phyloP scores from a whole-genome alignment of 2,113 vertebrate species.

The Phylloscopus whistleri region DNA sequence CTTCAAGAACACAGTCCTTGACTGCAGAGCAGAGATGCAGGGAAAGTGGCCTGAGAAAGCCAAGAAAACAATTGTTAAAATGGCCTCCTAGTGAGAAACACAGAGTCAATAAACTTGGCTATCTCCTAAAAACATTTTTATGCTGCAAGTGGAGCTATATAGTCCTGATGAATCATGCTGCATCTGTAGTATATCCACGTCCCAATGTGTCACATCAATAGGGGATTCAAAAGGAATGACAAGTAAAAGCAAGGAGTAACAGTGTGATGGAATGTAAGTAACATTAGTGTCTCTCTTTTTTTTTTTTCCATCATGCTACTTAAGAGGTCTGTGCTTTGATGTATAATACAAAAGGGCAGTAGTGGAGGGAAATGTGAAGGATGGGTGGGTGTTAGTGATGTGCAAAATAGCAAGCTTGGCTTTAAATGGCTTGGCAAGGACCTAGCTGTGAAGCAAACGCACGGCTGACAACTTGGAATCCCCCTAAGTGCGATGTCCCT shows the following conservation, averaged over 20 bases:
- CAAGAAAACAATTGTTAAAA: background rate
- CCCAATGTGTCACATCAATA: background rate
- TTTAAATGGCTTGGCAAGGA: slow-evolving; percentile 42
- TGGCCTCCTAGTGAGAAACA: background rate
- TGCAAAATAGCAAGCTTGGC: slow-evolving; percentile 41
- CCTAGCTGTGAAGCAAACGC: slow-evolving; percentile 36
- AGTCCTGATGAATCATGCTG: background rate
- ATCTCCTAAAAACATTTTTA: slow-evolving; percentile 17
- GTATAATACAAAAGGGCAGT: slow-evolving; percentile 50
- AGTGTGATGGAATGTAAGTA: slow-evolving; percentile 35
- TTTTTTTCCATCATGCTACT: background rate
- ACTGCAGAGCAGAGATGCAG: background rate
- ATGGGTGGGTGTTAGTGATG: slow-evolving; percentile 25
- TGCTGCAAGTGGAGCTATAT: background rate
- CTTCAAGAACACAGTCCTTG: background rate
- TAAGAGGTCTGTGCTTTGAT: slow-evolving; percentile 43
- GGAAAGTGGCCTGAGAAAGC: background rate
- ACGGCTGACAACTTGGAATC: slow-evolving; percentile 43
- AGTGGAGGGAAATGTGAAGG: slow-evolving; percentile 34
- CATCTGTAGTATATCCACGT: background rate
- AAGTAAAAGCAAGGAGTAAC: slow-evolving; percentile 14
- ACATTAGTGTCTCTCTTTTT: background rate
- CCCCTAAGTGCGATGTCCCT: slow-evolving; percentile 1
- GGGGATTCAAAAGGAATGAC: slow-evolving; percentile 16
- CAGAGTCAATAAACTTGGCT: background rate